Conservation (phyloP, 1,140 invertebrate species). For the Nasonia giraulti region DNA sequence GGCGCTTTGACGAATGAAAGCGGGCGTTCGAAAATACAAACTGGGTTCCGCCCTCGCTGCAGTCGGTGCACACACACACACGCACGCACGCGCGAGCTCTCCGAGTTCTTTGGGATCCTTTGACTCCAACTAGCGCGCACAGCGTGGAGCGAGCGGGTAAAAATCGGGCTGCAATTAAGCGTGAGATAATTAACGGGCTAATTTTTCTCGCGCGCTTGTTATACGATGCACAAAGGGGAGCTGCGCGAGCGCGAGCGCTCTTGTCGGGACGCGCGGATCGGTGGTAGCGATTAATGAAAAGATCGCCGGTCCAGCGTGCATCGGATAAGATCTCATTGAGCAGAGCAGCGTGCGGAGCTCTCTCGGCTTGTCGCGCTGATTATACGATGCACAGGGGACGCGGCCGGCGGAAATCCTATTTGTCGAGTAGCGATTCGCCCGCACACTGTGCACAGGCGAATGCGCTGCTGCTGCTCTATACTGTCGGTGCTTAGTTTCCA, state of each 20-base stretch:
- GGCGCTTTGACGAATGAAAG: background rate
- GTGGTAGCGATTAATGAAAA: conserved; percentile 41
- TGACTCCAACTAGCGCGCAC: background rate
- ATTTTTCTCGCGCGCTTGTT: conserved; percentile 26
- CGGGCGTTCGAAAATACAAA: background rate
- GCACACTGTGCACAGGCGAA: background rate
- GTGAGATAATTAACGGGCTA: conserved; percentile 2
- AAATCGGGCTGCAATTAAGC: conserved; percentile 18
- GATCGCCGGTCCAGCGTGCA: conserved; percentile 8
- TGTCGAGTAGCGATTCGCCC: conserved; percentile 39
- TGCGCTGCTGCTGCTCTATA: conserved; percentile 1
- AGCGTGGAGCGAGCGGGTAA: background rate
- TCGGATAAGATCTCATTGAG: conserved; percentile 47
- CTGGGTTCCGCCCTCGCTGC: no score
- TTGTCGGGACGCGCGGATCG: conserved; percentile 43
- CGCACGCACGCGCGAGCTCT: background rate
- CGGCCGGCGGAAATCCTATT: conserved; percentile 48
- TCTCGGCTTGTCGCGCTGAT: conserved; percentile 19
- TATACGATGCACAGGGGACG: conserved; percentile 26
- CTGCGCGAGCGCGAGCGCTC: background rate
- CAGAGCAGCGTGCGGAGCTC: background rate
- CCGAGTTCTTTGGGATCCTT: background rate
- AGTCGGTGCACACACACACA: background rate
- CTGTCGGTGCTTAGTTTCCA: conserved; percentile 34
- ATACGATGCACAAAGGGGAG: background rate